These are phyloP conservation scores for Lycocerus yunnanus DNA, from an alignment of 2,888 invertebrate genomes.

Conservation along the genomic window DNA sequence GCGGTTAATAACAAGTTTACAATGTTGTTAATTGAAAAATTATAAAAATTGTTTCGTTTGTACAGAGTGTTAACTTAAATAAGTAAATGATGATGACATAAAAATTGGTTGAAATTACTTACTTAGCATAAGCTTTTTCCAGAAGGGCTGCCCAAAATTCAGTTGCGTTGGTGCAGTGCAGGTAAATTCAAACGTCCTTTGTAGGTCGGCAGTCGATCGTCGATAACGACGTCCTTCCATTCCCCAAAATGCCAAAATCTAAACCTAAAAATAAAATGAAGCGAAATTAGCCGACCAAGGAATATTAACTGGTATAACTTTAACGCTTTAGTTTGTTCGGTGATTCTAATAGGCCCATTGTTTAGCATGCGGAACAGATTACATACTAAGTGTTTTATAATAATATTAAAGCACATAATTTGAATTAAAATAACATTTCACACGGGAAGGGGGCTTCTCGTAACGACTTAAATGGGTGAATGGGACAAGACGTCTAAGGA, in stretches of 20 bases:
- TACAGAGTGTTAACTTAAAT: not conserved
- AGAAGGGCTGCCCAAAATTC: slow-evolving; percentile 80
- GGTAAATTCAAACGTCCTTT: slow-evolving; percentile 66
- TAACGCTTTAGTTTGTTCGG: not conserved
- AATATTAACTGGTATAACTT: not conserved
- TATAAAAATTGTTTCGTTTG: not conserved
- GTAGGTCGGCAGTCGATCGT: slow-evolving; percentile 75
- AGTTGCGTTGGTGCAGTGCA: slow-evolving; percentile 63
- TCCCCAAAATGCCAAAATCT: slow-evolving; percentile 81
- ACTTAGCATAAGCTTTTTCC: slow-evolving; percentile 85
- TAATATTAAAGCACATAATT: not conserved
- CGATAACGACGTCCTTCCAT: slow-evolving; percentile 76
- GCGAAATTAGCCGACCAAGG: not conserved
- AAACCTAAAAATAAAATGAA: slow-evolving; percentile 60
- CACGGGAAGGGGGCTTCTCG: not conserved
- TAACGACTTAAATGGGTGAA: not conserved
- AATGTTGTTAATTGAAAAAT: not conserved
- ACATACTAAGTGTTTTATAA: not conserved
- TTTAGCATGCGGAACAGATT: not conserved
- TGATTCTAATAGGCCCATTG: not conserved
- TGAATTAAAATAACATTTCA: not conserved
- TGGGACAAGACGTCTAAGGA: not conserved
- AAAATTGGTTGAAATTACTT: slow-evolving; percentile 35
- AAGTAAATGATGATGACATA: not conserved
- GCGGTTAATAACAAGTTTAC: not conserved